Conservation (phyloP, 1,140 invertebrate species). For the Thrips palmi region DNA sequence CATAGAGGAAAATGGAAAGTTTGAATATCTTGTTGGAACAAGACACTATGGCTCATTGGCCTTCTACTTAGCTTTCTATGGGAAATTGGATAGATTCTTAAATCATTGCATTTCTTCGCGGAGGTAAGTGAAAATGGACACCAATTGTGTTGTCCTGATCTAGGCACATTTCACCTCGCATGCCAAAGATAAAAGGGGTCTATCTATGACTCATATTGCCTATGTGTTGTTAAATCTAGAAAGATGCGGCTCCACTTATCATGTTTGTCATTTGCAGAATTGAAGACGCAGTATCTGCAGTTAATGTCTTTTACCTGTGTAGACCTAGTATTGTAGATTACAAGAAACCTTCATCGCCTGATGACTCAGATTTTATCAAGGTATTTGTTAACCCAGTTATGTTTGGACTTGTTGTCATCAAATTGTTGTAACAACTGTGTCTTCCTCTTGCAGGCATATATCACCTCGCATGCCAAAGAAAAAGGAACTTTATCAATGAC, state of each 20-base stretch:
- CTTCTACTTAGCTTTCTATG: constrained; percentile 72
- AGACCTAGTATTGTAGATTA: constrained; percentile 25
- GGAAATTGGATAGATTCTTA: constrained; percentile 62
- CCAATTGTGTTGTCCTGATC: background rate
- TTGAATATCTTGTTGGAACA: constrained; percentile 64
- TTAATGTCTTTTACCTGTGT: constrained; percentile 35
- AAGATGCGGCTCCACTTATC: no score
- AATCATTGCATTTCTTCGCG: constrained; percentile 44
- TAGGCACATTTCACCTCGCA: background rate
- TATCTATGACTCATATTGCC: background rate
- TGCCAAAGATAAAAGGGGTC: background rate
- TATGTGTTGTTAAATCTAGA: background rate
- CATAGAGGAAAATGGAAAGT: constrained; percentile 45
- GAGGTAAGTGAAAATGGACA: constrained; percentile 19
- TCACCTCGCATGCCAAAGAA: no score
- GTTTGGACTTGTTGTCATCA: no score
- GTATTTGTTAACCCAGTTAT: no score
- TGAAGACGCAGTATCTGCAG: constrained; percentile 35
- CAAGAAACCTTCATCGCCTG: background rate
- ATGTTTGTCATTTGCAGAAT: constrained; percentile 20
- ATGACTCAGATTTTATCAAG: constrained; percentile 11
- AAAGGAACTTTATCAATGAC: no score
- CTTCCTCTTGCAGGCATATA: no score
- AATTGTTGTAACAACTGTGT: no score
- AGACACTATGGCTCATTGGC: constrained; percentile 82